A percentile compares a stretch with the other conserved stretches of the same genome.
Conservation (phyloP, 92 coral and sea anemone genomes). For the Micromussa lordhowensis region DNA sequence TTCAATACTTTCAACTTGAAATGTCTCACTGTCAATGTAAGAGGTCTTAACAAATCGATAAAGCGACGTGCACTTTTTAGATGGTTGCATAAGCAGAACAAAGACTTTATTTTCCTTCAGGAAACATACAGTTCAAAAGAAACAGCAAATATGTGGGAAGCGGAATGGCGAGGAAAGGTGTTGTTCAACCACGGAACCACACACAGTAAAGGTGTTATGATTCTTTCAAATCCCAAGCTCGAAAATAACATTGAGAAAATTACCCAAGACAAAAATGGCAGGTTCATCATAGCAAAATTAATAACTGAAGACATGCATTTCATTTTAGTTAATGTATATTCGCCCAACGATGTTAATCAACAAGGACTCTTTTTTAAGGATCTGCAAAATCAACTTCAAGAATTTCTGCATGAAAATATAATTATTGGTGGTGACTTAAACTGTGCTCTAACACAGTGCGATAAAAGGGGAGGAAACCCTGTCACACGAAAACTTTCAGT, state of each 20-base stretch:
- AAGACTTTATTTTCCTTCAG: too few species aligned
- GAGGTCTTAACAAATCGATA: too few species aligned
- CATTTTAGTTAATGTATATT: neutral
- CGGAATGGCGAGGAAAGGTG: neutral
- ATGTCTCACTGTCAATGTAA: too few species aligned
- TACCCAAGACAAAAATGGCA: neutral
- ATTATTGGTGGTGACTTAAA: slow-evolving; percentile 5
- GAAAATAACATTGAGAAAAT: neutral
- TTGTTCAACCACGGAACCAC: neutral
- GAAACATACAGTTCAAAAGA: too few species aligned
- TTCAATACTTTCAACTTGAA: too few species aligned
- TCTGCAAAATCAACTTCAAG: neutral
- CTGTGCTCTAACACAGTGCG: neutral
- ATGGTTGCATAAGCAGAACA: too few species aligned
- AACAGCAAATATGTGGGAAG: neutral
- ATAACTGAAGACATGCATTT: neutral
- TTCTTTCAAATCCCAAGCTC: neutral
- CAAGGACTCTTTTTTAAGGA: neutral
- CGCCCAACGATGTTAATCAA: slow-evolving; percentile 2
- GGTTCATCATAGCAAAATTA: neutral
- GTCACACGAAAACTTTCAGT: neutral
- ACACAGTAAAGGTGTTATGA: neutral
- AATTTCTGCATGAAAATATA: neutral
- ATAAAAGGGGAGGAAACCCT: slow-evolving; percentile 3
- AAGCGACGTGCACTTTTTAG: too few species aligned